These are phyloP conservation scores for Linurgus olivaceus DNA, from an alignment of 2,797 vertebrate species.

Conservation along the genomic window DNA sequence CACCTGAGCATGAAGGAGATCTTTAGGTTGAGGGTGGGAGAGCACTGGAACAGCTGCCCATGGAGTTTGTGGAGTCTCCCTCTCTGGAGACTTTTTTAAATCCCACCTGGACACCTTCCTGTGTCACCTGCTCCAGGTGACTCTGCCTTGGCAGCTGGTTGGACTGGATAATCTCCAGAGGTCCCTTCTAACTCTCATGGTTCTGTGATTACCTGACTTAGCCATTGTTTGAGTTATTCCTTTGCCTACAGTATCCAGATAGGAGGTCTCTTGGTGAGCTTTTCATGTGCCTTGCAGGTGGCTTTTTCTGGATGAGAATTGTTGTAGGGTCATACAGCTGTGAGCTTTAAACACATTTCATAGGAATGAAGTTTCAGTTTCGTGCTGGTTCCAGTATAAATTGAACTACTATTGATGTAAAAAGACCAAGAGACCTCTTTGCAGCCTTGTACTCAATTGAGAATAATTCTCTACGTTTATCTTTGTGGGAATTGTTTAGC, in stretches of 20 bases:
- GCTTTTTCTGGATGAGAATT: neutral
- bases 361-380: neutral
- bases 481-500: neutral
- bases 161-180: neutral
- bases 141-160: neutral
- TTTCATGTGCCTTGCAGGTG: neutral
- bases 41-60: neutral
- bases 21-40: neutral
- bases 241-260: neutral
- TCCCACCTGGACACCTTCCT: neutral
- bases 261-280: neutral
- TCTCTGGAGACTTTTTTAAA: neutral
- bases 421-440: neutral
- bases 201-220: neutral
- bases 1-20: neutral
- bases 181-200: neutral
- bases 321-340: fast-evolving
- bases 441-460: neutral
- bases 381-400: neutral
- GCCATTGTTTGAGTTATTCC: neutral
- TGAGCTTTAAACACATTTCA: neutral
- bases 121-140: neutral
- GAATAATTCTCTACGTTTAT: fast-evolving
- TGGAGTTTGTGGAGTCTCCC: neutral
- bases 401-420: neutral